Evolutionary conservation across 2,797 vertebrate species (phyloP).

Genomic region (Paratrypauchen microcephalus): DNA sequence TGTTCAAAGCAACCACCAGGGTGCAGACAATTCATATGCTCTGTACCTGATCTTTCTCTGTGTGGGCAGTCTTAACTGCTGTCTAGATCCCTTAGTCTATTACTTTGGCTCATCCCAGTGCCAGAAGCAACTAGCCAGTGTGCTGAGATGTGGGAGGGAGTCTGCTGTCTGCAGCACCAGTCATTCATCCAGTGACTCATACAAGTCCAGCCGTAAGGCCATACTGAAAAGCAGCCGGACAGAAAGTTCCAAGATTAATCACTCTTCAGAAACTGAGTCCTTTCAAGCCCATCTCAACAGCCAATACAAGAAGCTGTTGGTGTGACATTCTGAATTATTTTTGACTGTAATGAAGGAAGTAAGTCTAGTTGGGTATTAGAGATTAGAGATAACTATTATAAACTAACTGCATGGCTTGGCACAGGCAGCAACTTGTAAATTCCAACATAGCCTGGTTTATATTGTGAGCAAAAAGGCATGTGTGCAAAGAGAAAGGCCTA

Average conservation of each 20-base stretch:
- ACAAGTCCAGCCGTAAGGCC: conserved; percentile 61
- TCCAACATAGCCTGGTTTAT: background rate
- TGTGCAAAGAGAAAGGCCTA: background rate
- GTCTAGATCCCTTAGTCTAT: conserved; percentile 89
- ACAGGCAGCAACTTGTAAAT: background rate
- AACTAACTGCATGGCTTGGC: background rate
- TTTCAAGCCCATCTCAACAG: conserved; percentile 71
- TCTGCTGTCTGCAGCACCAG: conserved; percentile 36
- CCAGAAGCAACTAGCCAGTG: conserved; percentile 77
- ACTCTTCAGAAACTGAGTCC: conserved; percentile 46
- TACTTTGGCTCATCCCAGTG: conserved; percentile 92
- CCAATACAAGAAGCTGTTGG: conserved; percentile 83
- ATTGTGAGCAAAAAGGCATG: background rate
- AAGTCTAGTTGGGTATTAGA: background rate
- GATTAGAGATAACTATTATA: too few species aligned
- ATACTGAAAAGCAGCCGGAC: conserved; percentile 41
- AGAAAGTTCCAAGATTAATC: conserved; percentile 21
- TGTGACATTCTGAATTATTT: conserved; percentile 42
- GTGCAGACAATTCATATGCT: conserved; percentile 78
- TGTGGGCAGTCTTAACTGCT: conserved; percentile 86
- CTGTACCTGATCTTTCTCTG: conserved; percentile 85
- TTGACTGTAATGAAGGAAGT: background rate
- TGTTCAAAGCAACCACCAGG: fast-evolving
- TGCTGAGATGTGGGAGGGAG: conserved; percentile 71
- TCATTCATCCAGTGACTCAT: conserved; percentile 25